A percentile compares a stretch with the other conserved stretches of the same genome.
phyloP scores from a whole-genome alignment of 2,113 vertebrate species.

The Hippocampus zosterae region DNA sequence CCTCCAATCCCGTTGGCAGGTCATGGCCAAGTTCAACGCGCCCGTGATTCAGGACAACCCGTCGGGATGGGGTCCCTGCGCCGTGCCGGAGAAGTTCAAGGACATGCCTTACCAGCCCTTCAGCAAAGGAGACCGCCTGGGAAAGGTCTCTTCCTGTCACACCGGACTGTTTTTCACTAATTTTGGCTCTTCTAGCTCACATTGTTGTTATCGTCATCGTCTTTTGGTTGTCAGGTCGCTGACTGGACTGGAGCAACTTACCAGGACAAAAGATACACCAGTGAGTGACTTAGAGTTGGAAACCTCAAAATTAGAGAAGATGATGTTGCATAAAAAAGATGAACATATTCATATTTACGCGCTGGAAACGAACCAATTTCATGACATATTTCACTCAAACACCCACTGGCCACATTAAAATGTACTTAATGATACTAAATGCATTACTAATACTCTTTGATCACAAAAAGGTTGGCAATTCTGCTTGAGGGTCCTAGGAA shows the following conservation, averaged over 20 bases:
- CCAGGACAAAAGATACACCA: conserved; percentile 98
- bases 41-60: conserved; percentile 98
- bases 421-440: too few relatives aligned
- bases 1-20: conserved; percentile 28
- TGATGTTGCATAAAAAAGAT: neutral
- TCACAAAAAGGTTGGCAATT: too few relatives aligned
- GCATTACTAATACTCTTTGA: too few relatives aligned
- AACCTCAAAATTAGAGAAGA: neutral
- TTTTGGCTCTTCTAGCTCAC: neutral
- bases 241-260: conserved; percentile 98
- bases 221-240: conserved; percentile 77
- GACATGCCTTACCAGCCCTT: conserved; percentile 99
- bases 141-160: conserved; percentile 77
- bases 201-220: neutral
- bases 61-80: conserved; percentile 95
- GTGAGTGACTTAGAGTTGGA: conserved; percentile 63
- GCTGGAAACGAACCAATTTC: too few relatives aligned
- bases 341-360: too few relatives aligned
- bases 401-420: too few relatives aligned
- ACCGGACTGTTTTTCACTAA: fast-evolving
- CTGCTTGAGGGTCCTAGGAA: too few relatives aligned
- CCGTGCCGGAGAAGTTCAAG: conserved; percentile 92
- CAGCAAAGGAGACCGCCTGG: conserved; percentile 95
- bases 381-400: too few relatives aligned
- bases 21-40: conserved; percentile 93